Evolutionary conservation across 2,797 vertebrate genomes (phyloP).

Genomic region (Peromyscus aztecus): DNA sequence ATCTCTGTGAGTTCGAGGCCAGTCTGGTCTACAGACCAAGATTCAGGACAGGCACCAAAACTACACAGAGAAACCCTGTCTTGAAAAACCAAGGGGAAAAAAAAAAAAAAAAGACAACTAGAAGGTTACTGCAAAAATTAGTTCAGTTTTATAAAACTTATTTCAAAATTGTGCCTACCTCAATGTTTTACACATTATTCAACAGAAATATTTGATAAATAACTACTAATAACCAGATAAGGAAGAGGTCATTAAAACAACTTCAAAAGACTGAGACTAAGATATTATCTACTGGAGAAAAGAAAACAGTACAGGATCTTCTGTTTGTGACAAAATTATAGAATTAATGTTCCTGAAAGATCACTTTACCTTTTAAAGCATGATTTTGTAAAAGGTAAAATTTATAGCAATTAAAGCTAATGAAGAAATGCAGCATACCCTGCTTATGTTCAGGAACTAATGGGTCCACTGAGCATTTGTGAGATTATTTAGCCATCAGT

Average conservation of each 20-base stretch:
- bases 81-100: too few relatives aligned
- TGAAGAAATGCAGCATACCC: constrained; percentile 92
- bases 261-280: constrained; percentile 84
- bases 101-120: constrained; percentile 5
- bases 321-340: constrained; percentile 91
- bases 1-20: too few relatives aligned
- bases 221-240: constrained; percentile 81
- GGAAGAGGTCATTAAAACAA: constrained; percentile 82
- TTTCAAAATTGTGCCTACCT: constrained; percentile 74
- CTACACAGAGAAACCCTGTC: too few relatives aligned
- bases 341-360: constrained; percentile 92
- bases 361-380: constrained; percentile 91
- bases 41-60: too few relatives aligned
- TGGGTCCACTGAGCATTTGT: constrained; percentile 91
- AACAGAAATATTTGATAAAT: constrained; percentile 83
- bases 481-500: constrained; percentile 91
- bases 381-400: constrained; percentile 91
- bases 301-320: constrained; percentile 88
- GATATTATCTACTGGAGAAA: constrained; percentile 85
- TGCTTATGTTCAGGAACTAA: constrained; percentile 92
- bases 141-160: constrained; percentile 77
- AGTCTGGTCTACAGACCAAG: too few relatives aligned
- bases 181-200: constrained; percentile 17
- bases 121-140: background rate
- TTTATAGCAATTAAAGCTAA: constrained; percentile 92